A percentile compares a stretch with the other conserved stretches of the same genome.
Conservation (phyloP, 2,888 invertebrate species). For the Mythimna lalbum region DNA sequence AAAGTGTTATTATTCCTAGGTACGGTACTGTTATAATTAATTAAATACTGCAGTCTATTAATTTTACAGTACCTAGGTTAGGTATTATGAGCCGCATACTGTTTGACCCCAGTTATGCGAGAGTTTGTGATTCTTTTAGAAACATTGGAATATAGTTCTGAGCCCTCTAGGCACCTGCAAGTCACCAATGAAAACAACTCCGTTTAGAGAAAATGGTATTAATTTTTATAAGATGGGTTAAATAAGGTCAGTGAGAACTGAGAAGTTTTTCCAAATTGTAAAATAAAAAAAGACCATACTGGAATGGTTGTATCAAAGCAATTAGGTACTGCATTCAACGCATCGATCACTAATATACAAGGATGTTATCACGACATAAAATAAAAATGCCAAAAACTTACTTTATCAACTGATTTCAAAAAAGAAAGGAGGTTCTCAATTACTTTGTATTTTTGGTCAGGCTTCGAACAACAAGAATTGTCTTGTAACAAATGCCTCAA, state of each 20-base stretch:
- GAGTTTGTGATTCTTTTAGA: background rate
- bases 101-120: background rate
- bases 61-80: background rate
- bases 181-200: background rate
- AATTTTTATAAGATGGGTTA: background rate
- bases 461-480: background rate
- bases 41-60: conserved; percentile 6
- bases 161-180: background rate
- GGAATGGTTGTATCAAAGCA: background rate
- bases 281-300: background rate
- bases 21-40: conserved; percentile 16
- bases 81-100: background rate
- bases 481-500: background rate
- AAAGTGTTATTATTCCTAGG: conserved; percentile 21
- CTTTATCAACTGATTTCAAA: background rate
- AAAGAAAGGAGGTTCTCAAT: too few relatives aligned
- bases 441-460: too few relatives aligned
- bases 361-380: background rate
- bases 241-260: background rate
- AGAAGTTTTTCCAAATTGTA: background rate
- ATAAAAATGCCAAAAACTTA: background rate
- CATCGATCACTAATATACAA: too few relatives aligned
- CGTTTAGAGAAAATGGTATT: background rate
- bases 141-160: background rate
- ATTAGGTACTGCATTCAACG: background rate